phyloP scores from a whole-genome alignment of 53 echinoderm and acorn worm species.

The Antedon mediterranea region DNA sequence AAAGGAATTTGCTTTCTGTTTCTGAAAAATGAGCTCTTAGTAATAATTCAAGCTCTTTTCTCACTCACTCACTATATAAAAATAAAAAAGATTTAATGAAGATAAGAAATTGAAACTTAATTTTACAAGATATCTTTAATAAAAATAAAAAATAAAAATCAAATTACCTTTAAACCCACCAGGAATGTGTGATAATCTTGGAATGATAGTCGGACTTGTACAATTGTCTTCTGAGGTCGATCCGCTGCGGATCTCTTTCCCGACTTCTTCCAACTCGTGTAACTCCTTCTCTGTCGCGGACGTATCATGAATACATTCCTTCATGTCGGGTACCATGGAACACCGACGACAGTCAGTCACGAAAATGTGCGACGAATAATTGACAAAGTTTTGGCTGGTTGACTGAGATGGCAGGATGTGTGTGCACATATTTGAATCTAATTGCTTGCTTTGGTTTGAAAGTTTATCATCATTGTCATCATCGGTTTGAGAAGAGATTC shows the following conservation, averaged over 20 bases:
- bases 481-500: not conserved
- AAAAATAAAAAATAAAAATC: not conserved
- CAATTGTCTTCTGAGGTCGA: not conserved
- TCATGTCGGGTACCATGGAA: slow-evolving; percentile 67
- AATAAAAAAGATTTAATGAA: too few relatives aligned
- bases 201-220: not conserved
- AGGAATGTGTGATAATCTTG: not conserved
- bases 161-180: not conserved
- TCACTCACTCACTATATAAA: too few relatives aligned
- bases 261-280: slow-evolving; percentile 43
- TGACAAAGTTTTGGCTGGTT: slow-evolving; percentile 54
- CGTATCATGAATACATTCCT: slow-evolving; percentile 52
- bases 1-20: too few relatives aligned
- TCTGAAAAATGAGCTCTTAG: too few relatives aligned
- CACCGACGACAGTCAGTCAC: slow-evolving; percentile 46
- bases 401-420: not conserved
- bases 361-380: slow-evolving; percentile 83
- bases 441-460: not conserved
- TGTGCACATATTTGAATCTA: not conserved
- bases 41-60: too few relatives aligned
- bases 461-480: not conserved
- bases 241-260: slow-evolving; percentile 28
- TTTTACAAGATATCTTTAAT: not conserved
- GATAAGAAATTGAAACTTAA: too few relatives aligned
- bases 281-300: slow-evolving; percentile 24